A percentile compares a stretch with the other conserved stretches of the same genome.
phyloP scores from a whole-genome alignment of 2,113 vertebrate genomes.

The Oenanthe oenanthe region DNA sequence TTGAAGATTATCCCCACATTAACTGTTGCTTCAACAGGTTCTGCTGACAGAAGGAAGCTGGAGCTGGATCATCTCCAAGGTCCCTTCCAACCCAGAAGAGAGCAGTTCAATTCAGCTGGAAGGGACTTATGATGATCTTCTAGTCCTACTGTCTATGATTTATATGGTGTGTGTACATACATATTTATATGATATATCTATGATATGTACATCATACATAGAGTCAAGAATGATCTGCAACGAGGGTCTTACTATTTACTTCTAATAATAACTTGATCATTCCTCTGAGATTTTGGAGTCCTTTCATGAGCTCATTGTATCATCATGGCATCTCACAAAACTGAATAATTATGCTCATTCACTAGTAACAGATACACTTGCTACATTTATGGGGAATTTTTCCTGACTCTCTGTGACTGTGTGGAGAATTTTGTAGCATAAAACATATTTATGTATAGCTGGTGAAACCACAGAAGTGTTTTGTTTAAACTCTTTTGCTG shows the following conservation, averaged over 20 bases:
- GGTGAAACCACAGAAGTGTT: not conserved
- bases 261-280: not conserved
- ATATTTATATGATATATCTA: not conserved
- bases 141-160: not conserved
- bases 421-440: not conserved
- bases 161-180: too few species aligned
- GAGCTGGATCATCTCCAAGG: not conserved
- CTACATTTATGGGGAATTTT: not conserved
- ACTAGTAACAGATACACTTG: not conserved
- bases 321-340: not conserved
- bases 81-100: not conserved
- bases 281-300: not conserved
- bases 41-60: not conserved
- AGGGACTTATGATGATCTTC: not conserved
- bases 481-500: slow-evolving; percentile 8
- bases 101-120: not conserved
- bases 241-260: not conserved
- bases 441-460: not conserved
- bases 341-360: not conserved
- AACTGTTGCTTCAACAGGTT: slow-evolving; percentile 62
- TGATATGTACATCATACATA: not conserved
- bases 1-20: slow-evolving; percentile 45
- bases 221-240: not conserved
- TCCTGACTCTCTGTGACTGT: not conserved
- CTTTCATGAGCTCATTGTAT: not conserved